Evolutionary conservation across 2,888 invertebrate genomes (phyloP).

Genomic region (Erebia palarica): DNA sequence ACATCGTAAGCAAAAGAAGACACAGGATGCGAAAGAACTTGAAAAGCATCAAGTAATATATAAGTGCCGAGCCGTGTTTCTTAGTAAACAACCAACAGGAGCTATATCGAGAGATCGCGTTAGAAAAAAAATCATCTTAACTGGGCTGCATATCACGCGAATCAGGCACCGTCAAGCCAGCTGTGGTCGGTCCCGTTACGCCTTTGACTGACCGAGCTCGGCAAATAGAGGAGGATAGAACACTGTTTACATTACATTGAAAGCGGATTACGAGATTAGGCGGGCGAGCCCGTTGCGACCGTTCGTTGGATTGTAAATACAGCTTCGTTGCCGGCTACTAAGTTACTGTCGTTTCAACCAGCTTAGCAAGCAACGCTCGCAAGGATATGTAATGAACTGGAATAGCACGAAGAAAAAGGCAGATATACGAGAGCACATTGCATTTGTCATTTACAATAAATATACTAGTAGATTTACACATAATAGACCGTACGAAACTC

Average conservation of each 20-base stretch:
- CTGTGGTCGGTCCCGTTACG: constrained; percentile 32
- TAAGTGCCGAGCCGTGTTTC: constrained; percentile 15
- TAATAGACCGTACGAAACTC: background rate
- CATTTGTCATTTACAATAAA: constrained; percentile 19
- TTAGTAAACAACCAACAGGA: constrained; percentile 6
- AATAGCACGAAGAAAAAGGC: constrained; percentile 24
- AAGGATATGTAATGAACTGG: constrained; percentile 31
- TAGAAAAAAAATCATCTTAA: constrained; percentile 28
- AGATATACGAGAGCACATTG: constrained; percentile 14
- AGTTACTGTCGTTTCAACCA: constrained; percentile 25
- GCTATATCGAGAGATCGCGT: constrained; percentile 22
- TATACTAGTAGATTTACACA: constrained; percentile 7
- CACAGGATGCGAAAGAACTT: constrained; percentile 26
- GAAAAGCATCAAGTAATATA: constrained; percentile 15
- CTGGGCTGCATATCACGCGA: constrained; percentile 32
- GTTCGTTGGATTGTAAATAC: constrained; percentile 31
- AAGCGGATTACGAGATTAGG: constrained; percentile 36
- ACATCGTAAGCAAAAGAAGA: background rate
- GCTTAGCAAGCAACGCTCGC: constrained; percentile 27
- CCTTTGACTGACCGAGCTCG: constrained; percentile 28
- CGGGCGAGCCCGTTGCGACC: constrained; percentile 15
- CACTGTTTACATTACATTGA: constrained; percentile 37
- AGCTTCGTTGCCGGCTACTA: constrained; percentile 21
- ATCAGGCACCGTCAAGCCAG: constrained; percentile 28
- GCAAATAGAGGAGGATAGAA: constrained; percentile 21